Evolutionary conservation across 2,113 vertebrate species (phyloP).

Genomic region (Camelus dromedarius): DNA sequence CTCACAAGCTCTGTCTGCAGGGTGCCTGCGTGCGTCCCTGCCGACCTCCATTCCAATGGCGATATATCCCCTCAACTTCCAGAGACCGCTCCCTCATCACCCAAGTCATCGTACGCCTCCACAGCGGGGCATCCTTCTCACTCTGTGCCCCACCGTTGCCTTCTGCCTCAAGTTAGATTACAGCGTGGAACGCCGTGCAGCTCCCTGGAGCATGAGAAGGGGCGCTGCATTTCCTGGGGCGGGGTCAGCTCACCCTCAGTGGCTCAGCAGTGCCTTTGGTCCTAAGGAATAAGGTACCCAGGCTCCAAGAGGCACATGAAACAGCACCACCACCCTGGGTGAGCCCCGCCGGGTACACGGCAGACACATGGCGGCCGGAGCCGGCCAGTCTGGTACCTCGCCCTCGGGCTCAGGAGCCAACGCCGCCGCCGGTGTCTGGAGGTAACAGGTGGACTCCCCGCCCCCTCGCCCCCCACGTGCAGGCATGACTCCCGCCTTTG

Average conservation of each 20-base stretch:
- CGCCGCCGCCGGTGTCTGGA: background rate
- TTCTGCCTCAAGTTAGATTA: rapidly evolving
- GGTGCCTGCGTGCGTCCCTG: rapidly evolving
- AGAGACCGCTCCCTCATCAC: background rate
- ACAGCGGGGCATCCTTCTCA: background rate
- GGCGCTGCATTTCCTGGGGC: background rate
- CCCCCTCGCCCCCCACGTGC: rapidly evolving
- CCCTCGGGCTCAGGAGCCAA: no score
- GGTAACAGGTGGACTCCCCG: slow-evolving; percentile 43
- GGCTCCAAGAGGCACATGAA: background rate
- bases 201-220: no score
- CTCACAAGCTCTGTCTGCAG: background rate
- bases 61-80: background rate
- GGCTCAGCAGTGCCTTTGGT: background rate
- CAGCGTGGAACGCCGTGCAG: background rate
- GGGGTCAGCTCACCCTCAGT: rapidly evolving
- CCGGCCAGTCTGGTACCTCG: rapidly evolving
- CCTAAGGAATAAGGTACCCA: background rate
- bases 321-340: rapidly evolving
- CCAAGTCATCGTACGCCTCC: background rate
- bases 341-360: rapidly evolving
- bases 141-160: rapidly evolving
- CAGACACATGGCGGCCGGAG: background rate
- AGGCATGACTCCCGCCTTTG: background rate
- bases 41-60: background rate